Evolutionary conservation across 2,888 invertebrate genomes (phyloP), one percentile per base, ranked within the genome.

Genomic region (Portevinia maculata): DNA sequence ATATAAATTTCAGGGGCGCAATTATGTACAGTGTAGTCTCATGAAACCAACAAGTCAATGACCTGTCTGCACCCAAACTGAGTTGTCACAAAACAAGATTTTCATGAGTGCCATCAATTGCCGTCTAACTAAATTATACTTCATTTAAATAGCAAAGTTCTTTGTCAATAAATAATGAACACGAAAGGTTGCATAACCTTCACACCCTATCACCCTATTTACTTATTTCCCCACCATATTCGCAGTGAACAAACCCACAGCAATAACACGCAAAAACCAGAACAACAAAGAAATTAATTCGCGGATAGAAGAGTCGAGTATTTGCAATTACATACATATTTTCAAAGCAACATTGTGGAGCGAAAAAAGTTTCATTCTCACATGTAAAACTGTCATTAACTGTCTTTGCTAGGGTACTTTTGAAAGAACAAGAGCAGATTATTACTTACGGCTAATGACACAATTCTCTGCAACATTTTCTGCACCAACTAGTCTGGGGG

Each of bases 301-400:
- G 15, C 39, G n/a, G n/a, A n/a, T n/a, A 21, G 5, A 19, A 1
- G 7, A 37, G 9, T 19, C 6, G 2, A 37, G 24, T 15, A 21
- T 24, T 39, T 24, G 37, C 55, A 55, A 24, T 55, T 34, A 55
- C 37, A 13, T 19, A 8, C 21, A 1, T 8, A n/a, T n/a, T n/a
- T n/a, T n/a, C n/a, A 60, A 46, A n/a, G 32, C 21, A 28, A 59
- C 19, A 48, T 34, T 13, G 7, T 21, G n/a, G n/a, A n/a, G 5
- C 21, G 1, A 37, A 62, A 62, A 17, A 32, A 60, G 32, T 24
- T 48, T 48, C 62, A 32, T 64, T 24, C 3, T 64, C 21, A 48
- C 60, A 48, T 62, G 34, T 62, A 62, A 39, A 34, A 28, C 28
- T 24, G 50, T 39, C 50, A 50, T 52, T 64, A 64, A 50, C 21